These are phyloP conservation scores for Lamprologus ornatipinnis DNA, from an alignment of 2,113 vertebrate species.

Conservation along the genomic window DNA sequence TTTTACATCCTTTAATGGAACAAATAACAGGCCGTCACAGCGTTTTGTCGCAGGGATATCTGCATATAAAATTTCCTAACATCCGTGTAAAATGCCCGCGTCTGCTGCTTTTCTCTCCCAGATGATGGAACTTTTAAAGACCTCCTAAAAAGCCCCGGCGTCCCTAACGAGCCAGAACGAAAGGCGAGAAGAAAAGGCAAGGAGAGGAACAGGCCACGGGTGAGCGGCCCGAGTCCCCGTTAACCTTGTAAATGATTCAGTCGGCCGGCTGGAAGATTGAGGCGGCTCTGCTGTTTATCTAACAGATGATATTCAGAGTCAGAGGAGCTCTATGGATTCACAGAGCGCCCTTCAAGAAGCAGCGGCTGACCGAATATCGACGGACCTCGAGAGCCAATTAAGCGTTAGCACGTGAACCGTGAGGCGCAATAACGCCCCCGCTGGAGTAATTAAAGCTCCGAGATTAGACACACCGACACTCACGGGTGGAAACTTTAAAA, in stretches of 20 bases:
- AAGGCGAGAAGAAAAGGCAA: slow-evolving; percentile 8
- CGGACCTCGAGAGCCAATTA: background rate
- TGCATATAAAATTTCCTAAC: background rate
- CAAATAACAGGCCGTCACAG: background rate
- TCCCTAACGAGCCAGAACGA: slow-evolving; percentile 24
- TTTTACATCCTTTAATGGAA: background rate
- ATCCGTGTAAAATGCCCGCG: background rate
- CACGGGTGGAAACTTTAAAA: background rate
- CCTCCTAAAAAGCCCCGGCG: background rate
- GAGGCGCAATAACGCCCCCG: background rate
- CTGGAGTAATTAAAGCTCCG: background rate
- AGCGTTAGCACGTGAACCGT: background rate
- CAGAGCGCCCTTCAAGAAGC: background rate
- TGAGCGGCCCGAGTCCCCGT: background rate
- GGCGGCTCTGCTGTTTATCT: background rate
- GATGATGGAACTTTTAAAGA: background rate
- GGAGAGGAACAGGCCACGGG: slow-evolving; percentile 8
- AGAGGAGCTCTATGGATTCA: background rate
- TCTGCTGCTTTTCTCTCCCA: background rate
- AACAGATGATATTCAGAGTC: background rate
- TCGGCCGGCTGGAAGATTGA: slow-evolving; percentile 12
- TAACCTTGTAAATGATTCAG: slow-evolving; percentile 36
- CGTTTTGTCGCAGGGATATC: background rate
- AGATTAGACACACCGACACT: background rate
- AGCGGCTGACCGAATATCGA: background rate